These are phyloP conservation scores for Sphecodes monilicornis DNA, from an alignment of 2,888 invertebrate genomes.

Conservation along the genomic window DNA sequence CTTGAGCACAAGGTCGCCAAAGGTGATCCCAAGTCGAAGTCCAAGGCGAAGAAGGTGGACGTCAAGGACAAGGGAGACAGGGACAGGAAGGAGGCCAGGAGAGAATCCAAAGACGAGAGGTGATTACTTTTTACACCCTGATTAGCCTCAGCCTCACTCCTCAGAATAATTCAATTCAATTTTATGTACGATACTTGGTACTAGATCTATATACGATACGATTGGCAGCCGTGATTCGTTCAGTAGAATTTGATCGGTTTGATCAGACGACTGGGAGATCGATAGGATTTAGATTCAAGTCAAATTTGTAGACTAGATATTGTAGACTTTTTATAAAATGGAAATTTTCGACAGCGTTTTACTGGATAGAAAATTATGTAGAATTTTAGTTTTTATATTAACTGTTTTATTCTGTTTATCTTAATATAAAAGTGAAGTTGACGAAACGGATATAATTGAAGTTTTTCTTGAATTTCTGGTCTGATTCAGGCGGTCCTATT, in stretches of 20 bases:
- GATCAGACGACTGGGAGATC: not conserved
- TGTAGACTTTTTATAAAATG: too few relatives aligned
- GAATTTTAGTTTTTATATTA: not conserved
- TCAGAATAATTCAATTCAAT: not conserved
- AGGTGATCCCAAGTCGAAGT: constrained; percentile 77
- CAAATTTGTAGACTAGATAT: not conserved
- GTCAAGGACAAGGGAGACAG: constrained; percentile 70
- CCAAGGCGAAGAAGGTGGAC: constrained; percentile 79
- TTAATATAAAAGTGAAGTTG: not conserved
- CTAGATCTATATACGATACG: not conserved
- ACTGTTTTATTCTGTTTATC: not conserved
- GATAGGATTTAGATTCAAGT: not conserved
- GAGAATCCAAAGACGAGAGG: constrained; percentile 74
- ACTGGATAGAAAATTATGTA: not conserved
- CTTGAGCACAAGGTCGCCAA: constrained; percentile 77
- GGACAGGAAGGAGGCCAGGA: constrained; percentile 78
- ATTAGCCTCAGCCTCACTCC: not conserved
- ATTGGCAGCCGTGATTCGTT: not conserved
- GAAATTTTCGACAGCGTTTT: not conserved
- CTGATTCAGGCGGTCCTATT: not conserved
- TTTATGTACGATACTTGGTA: not conserved
- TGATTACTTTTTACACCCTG: constrained; percentile 42
- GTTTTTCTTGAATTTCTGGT: not conserved
- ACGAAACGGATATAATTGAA: too few relatives aligned
- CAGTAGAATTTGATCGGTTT: not conserved